Base-by-base conservation (phyloP, 2,888 invertebrate species). In the Drosophila pegasa region DNA sequence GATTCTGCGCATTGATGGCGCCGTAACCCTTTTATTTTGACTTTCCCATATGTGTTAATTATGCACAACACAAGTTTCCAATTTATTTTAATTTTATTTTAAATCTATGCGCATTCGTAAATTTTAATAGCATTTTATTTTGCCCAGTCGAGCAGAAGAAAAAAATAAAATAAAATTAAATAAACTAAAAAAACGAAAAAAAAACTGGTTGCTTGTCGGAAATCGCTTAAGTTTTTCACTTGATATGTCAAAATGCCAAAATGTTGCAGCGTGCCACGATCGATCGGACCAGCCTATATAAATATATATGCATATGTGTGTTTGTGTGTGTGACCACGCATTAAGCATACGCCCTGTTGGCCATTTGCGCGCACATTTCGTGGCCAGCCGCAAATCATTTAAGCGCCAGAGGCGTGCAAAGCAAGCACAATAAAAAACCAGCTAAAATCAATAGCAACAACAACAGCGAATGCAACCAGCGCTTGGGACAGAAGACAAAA, bases 211-310 rank as follows among this genome's bases (percentile, higher is more conserved):
- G 58, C 64, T 79, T 83, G 83, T 83, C 83, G 83, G 83, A 83
- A 83, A 86, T 84, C 72, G 79, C 48, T 71, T 56, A 68, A 75
- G 71, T 79, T 83, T 86, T 83, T 79, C 71, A 70, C 77, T 83
- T 87, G 87, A 84, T 87, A 87, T 87, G 87, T 83, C 87, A 83
- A 83, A 83, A 86, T 87, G 81, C 74, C 75, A 71, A 71, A 77
- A 66, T 43, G 50, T 51, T 72, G 59, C 76, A 62, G 65, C 59
- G 55, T 1, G 56, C 52, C 40, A 20, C 58, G 51, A 62, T 50
- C 69, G 58, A 72, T 60, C 45, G 57, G 65, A 35, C 74, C 22
- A 54, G 72, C 48, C 61, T 43, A 63, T 59, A 27, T 54, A 16
- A 52, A 41, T 20, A 27, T 29, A 27, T 59, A 3, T 12, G 5